Evolutionary conservation across 1,140 invertebrate genomes (phyloP).

Genomic region (Papilio helenus): DNA sequence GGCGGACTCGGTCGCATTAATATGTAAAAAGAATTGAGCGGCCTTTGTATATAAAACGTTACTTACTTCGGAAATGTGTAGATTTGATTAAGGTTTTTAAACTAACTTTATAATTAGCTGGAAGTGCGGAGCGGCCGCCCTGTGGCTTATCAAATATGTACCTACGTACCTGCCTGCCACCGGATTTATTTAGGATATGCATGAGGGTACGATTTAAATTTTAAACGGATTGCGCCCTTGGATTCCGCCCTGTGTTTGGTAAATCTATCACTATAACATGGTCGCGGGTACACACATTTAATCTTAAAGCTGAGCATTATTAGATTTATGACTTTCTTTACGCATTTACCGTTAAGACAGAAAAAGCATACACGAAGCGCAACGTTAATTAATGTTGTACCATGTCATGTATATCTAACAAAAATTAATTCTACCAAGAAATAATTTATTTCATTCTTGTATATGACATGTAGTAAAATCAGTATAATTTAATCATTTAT

Average conservation of each 20-base stretch:
- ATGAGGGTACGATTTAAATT: conserved; percentile 82
- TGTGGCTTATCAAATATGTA: conserved; percentile 82
- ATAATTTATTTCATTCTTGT: too few species aligned
- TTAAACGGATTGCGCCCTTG: conserved; percentile 82
- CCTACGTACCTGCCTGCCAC: conserved; percentile 66
- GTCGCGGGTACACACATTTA: conserved; percentile 57
- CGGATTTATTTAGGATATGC: conserved; percentile 83
- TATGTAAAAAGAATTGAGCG: conserved; percentile 38
- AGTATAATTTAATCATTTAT: too few species aligned
- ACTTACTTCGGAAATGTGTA: conserved; percentile 25
- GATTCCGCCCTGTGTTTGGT: conserved; percentile 72
- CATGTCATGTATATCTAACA: too few species aligned
- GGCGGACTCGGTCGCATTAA: conserved; percentile 32
- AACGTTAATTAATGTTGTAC: too few species aligned
- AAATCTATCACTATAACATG: conserved; percentile 76
- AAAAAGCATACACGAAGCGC: conserved; percentile 1
- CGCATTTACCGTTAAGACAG: conserved; percentile 43
- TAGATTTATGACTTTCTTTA: conserved; percentile 67
- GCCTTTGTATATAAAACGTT: conserved; percentile 10
- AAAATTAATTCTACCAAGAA: too few species aligned
- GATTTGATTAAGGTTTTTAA: conserved; percentile 55
- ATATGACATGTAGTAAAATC: too few species aligned
- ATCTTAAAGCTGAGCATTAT: conserved; percentile 61
- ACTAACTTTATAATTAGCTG: conserved; percentile 76
- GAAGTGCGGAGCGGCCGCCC: conserved; percentile 64